Conservation (phyloP, 2,888 invertebrate genomes). For the Campoletis raptor region DNA sequence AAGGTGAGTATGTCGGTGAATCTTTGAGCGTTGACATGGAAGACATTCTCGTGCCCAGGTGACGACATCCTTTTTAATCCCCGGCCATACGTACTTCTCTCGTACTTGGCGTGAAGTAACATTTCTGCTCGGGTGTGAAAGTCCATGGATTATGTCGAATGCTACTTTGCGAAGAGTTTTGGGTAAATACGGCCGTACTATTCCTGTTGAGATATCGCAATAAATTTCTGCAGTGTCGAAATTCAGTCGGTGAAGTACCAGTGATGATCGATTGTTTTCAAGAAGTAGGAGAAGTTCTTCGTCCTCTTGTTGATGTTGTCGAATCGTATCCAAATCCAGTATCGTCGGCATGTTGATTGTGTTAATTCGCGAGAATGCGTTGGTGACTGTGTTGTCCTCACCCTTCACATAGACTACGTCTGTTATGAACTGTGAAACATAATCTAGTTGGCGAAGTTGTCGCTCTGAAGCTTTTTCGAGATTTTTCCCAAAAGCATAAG, state of each 20-base stretch:
- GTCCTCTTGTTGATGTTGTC: neutral
- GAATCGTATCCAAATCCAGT: slow-evolving; percentile 21
- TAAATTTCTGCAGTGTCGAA: neutral
- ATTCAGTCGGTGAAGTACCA: slow-evolving; percentile 15
- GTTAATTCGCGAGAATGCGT: slow-evolving; percentile 71
- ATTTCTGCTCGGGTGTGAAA: slow-evolving; percentile 67
- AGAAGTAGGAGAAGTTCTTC: slow-evolving; percentile 47
- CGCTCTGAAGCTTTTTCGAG: slow-evolving; percentile 28
- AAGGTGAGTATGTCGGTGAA: slow-evolving; percentile 72
- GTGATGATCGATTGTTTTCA: neutral
- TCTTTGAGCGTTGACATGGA: slow-evolving; percentile 77
- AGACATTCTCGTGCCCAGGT: slow-evolving; percentile 75
- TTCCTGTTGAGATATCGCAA: slow-evolving; percentile 9
- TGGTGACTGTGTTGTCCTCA: slow-evolving; percentile 70
- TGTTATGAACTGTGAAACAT: slow-evolving; percentile 35
- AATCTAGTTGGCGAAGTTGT: slow-evolving; percentile 19
- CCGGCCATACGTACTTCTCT: slow-evolving; percentile 70
- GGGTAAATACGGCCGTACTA: neutral
- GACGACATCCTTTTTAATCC: slow-evolving; percentile 72
- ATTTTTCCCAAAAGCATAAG: slow-evolving; percentile 34
- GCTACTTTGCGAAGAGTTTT: neutral
- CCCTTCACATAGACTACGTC: slow-evolving; percentile 50
- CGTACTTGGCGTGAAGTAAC: slow-evolving; percentile 68
- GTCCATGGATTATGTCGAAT: slow-evolving; percentile 62
- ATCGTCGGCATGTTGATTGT: slow-evolving; percentile 54